Base-by-base conservation (phyloP, 2,113 vertebrate species). In the Austrofundulus limnaeus region DNA sequence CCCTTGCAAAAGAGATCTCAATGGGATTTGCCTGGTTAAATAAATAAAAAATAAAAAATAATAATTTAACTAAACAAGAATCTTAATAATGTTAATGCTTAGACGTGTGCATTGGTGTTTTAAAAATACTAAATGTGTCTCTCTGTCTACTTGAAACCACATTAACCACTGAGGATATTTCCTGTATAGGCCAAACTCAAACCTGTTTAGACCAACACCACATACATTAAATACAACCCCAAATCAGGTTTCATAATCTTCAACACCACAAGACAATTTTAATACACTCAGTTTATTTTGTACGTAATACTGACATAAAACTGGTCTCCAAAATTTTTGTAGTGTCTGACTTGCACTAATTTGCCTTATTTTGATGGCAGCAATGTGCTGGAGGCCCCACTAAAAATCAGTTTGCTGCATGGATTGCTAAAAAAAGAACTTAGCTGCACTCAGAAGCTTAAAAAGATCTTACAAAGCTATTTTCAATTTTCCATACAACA, bases 91-190 rank as follows among this genome's bases (percentile, higher is more conserved):
- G n/a, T n/a, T n/a, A n/a, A n/a, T n/a, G n/a, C n/a, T n/a, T n/a
- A n/a, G n/a, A n/a, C n/a, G n/a, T n/a, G n/a, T n/a, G n/a, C n/a
- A n/a, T n/a, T n/a, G n/a, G n/a, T n/a, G n/a, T n/a, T n/a, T n/a
- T n/a, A n/a, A n/a, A n/a, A n/a, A n/a, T n/a, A n/a, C n/a, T n/a
- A n/a, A n/a, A n/a, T n/a, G n/a, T n/a, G n/a, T 21, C 68, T 38
- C 62, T 77, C 57, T 72, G 31, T 68, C 59, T 61, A 28, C 58
- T 68, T 41, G 55, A 66, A 65, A 59, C 48, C 57, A 53, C 59
- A 61, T 47, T 72, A 61, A 46, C 38, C 49, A 31, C 54, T 48
- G 54, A 62, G 25, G 66, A 78, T 49, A 53, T 70, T 68, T 64
- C 60, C 54, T 61, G 46, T 28, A 45, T 49, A 20, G 20, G 59